phyloP scores from a whole-genome alignment of 2,113 vertebrate genomes.

The Dolichotis patagonum region DNA sequence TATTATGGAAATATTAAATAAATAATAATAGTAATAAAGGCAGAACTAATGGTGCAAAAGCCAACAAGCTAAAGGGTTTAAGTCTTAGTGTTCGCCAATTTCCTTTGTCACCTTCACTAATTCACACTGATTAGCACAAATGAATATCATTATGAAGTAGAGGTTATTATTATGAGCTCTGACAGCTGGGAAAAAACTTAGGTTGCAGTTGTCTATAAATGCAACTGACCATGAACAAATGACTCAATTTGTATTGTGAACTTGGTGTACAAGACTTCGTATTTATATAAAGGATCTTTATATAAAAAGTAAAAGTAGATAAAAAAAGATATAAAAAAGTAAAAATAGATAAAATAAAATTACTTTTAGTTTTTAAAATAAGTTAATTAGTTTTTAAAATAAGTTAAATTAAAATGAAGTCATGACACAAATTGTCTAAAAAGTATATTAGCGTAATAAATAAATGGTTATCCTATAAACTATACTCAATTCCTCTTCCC shows the following conservation, averaged over 20 bases:
- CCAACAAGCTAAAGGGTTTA: slow-evolving; percentile 51
- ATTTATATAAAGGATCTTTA: slow-evolving; percentile 28
- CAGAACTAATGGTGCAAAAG: slow-evolving; percentile 63
- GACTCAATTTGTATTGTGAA: slow-evolving; percentile 30
- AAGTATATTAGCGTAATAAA: slow-evolving; percentile 17
- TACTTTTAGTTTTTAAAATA: slow-evolving; percentile 58
- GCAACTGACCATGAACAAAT: slow-evolving; percentile 27
- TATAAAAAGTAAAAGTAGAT: too few species aligned
- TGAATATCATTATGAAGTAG: slow-evolving; percentile 57
- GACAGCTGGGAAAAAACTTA: slow-evolving; percentile 39
- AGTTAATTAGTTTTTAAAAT: slow-evolving; percentile 54
- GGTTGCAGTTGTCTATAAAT: slow-evolving; percentile 37
- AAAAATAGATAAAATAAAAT: slow-evolving; percentile 56
- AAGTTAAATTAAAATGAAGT: slow-evolving; percentile 51
- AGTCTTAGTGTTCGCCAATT: slow-evolving; percentile 41
- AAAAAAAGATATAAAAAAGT: too few species aligned
- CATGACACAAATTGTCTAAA: slow-evolving; percentile 38
- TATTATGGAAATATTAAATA: slow-evolving; percentile 66
- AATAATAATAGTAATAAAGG: slow-evolving; percentile 67
- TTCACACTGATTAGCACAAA: slow-evolving; percentile 67
- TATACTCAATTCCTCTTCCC: not conserved
- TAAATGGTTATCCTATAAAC: slow-evolving; percentile 32
- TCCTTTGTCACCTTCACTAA: slow-evolving; percentile 64
- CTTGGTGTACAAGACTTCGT: not conserved
- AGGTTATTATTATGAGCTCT: slow-evolving; percentile 46